These are phyloP conservation scores for Choristoneura rosaceana DNA, from an alignment of 2,888 invertebrate genomes.

Conservation along the genomic window DNA sequence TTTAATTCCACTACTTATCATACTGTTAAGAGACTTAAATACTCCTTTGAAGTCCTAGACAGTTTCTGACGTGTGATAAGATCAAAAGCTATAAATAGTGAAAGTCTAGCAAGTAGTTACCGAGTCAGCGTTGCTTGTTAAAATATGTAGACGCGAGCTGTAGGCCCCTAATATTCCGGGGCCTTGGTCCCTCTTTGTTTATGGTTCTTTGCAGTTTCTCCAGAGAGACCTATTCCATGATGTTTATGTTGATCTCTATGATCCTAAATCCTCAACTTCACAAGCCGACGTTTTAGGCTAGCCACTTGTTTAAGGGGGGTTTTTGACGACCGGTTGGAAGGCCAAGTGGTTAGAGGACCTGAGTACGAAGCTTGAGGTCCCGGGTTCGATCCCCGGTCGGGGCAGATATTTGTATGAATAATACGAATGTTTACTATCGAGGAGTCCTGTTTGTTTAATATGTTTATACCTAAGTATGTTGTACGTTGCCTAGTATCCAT, in stretches of 20 bases:
- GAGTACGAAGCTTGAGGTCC: too few relatives aligned
- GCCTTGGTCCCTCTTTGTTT: slow-evolving; percentile 36
- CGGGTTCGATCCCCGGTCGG: too few relatives aligned
- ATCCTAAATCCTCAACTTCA: slow-evolving; percentile 29
- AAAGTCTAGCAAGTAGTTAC: slow-evolving; percentile 35
- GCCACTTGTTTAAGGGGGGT: not conserved
- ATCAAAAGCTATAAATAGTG: slow-evolving; percentile 34
- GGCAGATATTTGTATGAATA: too few relatives aligned
- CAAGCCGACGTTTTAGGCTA: not conserved
- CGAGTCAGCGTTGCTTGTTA: slow-evolving; percentile 30
- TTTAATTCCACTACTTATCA: too few relatives aligned
- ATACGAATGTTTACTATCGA: too few relatives aligned
- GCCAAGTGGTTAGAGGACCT: too few relatives aligned
- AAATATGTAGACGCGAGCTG: slow-evolving; percentile 37
- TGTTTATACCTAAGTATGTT: too few relatives aligned
- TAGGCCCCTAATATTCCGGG: slow-evolving; percentile 36
- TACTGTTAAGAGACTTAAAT: not conserved
- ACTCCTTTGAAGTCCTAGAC: not conserved
- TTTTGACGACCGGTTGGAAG: too few relatives aligned
- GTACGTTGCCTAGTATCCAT: too few relatives aligned
- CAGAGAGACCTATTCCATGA: slow-evolving; percentile 34
- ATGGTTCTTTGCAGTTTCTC: slow-evolving; percentile 39
- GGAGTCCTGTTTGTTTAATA: too few relatives aligned
- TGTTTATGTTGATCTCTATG: slow-evolving; percentile 38
- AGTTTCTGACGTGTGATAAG: slow-evolving; percentile 11